These are phyloP conservation scores for Cyaniris semiargus DNA, from an alignment of 2,888 invertebrate species.

Conservation along the genomic window DNA sequence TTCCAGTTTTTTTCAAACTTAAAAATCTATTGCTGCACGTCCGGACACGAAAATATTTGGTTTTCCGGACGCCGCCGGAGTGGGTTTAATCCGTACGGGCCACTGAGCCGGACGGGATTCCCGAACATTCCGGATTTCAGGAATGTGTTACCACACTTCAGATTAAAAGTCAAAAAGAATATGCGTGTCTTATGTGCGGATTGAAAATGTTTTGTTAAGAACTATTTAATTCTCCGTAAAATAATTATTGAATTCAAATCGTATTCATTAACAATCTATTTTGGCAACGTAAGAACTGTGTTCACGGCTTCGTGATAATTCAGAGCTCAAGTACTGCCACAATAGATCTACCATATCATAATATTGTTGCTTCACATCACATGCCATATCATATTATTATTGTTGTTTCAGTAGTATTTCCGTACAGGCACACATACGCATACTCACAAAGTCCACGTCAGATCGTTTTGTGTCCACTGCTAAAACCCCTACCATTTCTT, in stretches of 20 bases:
- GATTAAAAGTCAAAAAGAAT: not conserved
- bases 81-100: conserved; percentile 3
- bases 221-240: too few relatives aligned
- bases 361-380: too few relatives aligned
- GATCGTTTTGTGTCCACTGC: too few relatives aligned
- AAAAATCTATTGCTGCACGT: conserved; percentile 14
- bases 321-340: too few relatives aligned
- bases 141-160: not conserved
- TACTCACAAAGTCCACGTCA: too few relatives aligned
- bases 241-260: too few relatives aligned
- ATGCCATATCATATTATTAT: too few relatives aligned
- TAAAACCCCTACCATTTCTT: too few relatives aligned
- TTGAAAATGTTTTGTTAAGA: not conserved
- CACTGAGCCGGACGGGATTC: not conserved
- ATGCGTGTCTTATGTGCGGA: not conserved
- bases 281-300: not conserved
- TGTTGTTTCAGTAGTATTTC: not conserved
- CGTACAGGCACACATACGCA: not conserved
- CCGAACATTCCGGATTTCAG: not conserved
- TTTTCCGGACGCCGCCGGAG: not conserved
- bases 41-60: conserved; percentile 25
- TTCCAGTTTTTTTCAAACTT: not conserved
- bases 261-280: not conserved
- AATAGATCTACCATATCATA: too few relatives aligned
- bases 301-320: not conserved